Base-by-base conservation (phyloP, 2,113 vertebrate species). In the Arizona elegans region DNA sequence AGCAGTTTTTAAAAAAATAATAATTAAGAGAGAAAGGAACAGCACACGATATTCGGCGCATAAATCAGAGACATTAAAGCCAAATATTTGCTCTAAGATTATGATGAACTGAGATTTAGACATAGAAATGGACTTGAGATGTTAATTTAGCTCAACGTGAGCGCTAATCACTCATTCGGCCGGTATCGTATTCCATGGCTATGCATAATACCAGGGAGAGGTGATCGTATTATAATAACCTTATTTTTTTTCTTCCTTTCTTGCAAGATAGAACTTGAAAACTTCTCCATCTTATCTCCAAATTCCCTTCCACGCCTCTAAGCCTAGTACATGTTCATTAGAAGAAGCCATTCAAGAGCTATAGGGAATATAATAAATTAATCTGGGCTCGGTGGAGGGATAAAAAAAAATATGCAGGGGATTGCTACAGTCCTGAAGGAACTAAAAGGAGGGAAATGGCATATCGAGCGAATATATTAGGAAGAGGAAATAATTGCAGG, bases 11-110 rank as follows among this genome's bases (percentile, higher is more conserved):
- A 17, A 97, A 96, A 96, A 96, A 96, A 96, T 94, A 97, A 97
- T 96, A 97, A 97, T 97, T 97, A 97, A 97, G 96, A 97, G 96
- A 93, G 96, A 97, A 95, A 94, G 95, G 95, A 97, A 96, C 94
- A 96, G 94, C 95, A 98, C 96, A 96, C 95, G 96, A 95, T 96
- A 97, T 97, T 97, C 94, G 95, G 91, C 95, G 97, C 97, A 97
- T 96, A 97, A 96, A 97, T 97, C 96, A 96, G 96, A 95, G 92
- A 96, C 97, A 96, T 94, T 96, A 96, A 97, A 97, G 96, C 93
- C 95, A 97, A 97, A 97, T 97, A 97, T 98, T 97, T 97, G 94
- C 96, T 97, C 97, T 97, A 91, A 95, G 95, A 97, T 97, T 96
- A 96, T 94, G 93, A 95, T 92, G 91, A 96, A 95, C 94, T 95